Evolutionary conservation across 2,113 vertebrate genomes (phyloP).

Genomic region (Cathartes aura): DNA sequence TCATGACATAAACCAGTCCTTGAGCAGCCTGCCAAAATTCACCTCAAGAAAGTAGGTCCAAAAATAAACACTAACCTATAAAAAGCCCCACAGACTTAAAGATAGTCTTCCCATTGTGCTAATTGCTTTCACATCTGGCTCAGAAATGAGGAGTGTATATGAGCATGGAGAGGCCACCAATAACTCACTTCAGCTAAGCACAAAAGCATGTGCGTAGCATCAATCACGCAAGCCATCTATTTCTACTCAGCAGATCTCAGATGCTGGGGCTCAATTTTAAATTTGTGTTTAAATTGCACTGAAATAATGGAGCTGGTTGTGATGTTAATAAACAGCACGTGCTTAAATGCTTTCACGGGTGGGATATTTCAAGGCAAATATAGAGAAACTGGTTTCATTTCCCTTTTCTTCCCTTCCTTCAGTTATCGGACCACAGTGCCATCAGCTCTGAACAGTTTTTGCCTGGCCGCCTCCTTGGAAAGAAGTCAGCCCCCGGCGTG

Average conservation of each 20-base stretch:
- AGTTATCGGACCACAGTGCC: background rate
- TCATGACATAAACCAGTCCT: conserved; percentile 47
- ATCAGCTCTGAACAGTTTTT: background rate
- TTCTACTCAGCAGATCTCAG: background rate
- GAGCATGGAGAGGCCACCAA: conserved; percentile 22
- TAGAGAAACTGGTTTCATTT: background rate
- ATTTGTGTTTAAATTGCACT: background rate
- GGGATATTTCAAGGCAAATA: background rate
- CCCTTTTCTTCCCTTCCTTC: background rate
- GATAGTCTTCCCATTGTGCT: conserved; percentile 6
- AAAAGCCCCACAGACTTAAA: conserved; percentile 32
- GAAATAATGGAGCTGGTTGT: background rate
- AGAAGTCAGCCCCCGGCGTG: no score
- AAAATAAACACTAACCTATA: conserved; percentile 63
- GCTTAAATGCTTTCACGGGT: background rate
- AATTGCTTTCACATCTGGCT: conserved; percentile 64
- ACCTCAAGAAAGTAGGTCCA: conserved; percentile 46
- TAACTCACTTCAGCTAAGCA: conserved; percentile 1
- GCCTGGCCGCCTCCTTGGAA: background rate
- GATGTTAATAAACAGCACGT: background rate
- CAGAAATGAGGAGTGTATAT: background rate
- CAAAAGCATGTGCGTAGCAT: background rate
- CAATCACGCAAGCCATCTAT: background rate
- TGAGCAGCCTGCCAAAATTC: conserved; percentile 22
- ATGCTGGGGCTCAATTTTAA: background rate